A percentile compares a stretch with the other conserved stretches of the same genome.
These are phyloP conservation scores for Sparidentex hasta DNA, from an alignment of 2,797 vertebrate species.

Conservation along the genomic window DNA sequence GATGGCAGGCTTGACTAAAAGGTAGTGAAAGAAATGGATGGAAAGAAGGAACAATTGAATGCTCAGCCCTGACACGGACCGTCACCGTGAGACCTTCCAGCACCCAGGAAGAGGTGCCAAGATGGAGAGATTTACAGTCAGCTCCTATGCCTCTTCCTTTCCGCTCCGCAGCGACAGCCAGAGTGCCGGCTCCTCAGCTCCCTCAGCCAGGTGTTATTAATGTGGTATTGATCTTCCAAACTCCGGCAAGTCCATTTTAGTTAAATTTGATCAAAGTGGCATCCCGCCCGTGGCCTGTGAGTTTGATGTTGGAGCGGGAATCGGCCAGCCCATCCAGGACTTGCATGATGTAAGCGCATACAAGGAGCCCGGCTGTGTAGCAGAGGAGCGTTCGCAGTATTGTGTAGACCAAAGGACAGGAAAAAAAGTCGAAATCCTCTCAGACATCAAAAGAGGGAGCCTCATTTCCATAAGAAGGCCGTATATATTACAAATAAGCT, in stretches of 20 bases:
- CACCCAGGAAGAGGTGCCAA: constrained; percentile 58
- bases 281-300: constrained; percentile 67
- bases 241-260: constrained; percentile 82
- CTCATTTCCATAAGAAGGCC: constrained; percentile 59
- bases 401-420: constrained; percentile 33
- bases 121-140: constrained; percentile 76
- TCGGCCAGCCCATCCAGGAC: constrained; percentile 45
- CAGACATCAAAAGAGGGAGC: constrained; percentile 54
- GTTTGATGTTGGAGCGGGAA: constrained; percentile 70
- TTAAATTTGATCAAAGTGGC: constrained; percentile 84
- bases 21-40: too few relatives aligned
- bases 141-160: constrained; percentile 51
- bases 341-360: constrained; percentile 40
- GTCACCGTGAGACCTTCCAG: constrained; percentile 63
- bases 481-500: constrained; percentile 48
- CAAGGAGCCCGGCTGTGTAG: constrained; percentile 29
- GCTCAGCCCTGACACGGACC: constrained; percentile 45
- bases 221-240: constrained; percentile 83
- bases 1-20: too few relatives aligned
- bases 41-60: too few relatives aligned
- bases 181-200: constrained; percentile 60
- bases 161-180: constrained; percentile 39
- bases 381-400: constrained; percentile 38
- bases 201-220: constrained; percentile 82
- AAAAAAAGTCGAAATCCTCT: constrained; percentile 45